phyloP scores from a whole-genome alignment of 1,140 invertebrate species.

The Whitmania pigra region DNA sequence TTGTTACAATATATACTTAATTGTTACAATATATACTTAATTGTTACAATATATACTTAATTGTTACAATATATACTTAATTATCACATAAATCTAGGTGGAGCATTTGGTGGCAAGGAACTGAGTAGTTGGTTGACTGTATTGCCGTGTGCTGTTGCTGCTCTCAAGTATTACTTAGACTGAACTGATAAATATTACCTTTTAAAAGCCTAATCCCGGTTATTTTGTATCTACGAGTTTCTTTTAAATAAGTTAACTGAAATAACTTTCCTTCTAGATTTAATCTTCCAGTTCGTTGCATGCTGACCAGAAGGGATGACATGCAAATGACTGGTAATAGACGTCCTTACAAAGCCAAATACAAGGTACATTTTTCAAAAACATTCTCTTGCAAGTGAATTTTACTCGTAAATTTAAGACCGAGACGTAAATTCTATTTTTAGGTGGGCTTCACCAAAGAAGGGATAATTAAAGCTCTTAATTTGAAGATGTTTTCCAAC shows the following conservation, averaged over 20 bases:
- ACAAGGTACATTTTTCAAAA: constrained; percentile 49
- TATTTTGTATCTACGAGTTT: no score
- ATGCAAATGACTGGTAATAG: constrained; percentile 73
- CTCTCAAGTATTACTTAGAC: constrained; percentile 39
- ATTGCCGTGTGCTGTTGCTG: constrained; percentile 47
- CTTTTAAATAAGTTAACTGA: not conserved
- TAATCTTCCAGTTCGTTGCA: constrained; percentile 61
- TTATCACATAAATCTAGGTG: constrained; percentile 45
- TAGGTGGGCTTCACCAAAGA: constrained; percentile 58
- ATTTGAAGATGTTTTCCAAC: constrained; percentile 66
- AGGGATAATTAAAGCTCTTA: constrained; percentile 58
- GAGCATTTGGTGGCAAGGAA: constrained; percentile 92
- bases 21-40: no score
- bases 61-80: no score
- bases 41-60: no score
- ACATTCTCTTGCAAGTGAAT: not conserved
- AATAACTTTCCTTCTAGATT: constrained; percentile 40
- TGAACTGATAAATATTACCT: no score
- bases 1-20: no score
- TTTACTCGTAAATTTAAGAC: not conserved
- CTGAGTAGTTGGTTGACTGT: constrained; percentile 50
- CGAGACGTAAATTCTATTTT: constrained; percentile 4
- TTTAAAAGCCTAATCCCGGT: no score
- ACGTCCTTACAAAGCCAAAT: constrained; percentile 74
- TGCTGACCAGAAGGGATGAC: constrained; percentile 83